phyloP scores from a whole-genome alignment of 1,140 invertebrate species.

The Penaeus japonicus region DNA sequence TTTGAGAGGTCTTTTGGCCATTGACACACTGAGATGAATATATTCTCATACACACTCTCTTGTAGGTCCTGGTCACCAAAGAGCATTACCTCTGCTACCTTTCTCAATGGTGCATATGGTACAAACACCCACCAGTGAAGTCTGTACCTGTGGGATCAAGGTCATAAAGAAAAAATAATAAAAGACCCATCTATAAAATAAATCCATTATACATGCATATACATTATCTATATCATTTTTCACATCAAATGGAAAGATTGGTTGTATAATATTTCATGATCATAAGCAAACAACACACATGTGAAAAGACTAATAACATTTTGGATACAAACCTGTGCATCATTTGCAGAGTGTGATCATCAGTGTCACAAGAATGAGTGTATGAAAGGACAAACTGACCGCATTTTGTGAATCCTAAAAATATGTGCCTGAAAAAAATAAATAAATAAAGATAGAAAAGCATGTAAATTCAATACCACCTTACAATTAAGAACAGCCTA shows the following conservation, averaged over 20 bases:
- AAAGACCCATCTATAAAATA: neutral
- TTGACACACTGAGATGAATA: slow-evolving; percentile 73
- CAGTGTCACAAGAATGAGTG: slow-evolving; percentile 71
- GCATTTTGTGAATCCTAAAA: slow-evolving; percentile 92
- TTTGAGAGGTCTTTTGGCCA: slow-evolving; percentile 74
- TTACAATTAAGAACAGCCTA: neutral
- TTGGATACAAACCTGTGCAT: slow-evolving; percentile 48
- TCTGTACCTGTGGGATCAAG: slow-evolving; percentile 68
- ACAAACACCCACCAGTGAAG: slow-evolving; percentile 78
- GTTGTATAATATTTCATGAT: neutral
- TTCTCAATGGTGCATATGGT: slow-evolving; percentile 70
- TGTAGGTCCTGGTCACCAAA: slow-evolving; percentile 74
- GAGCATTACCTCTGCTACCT: slow-evolving; percentile 74
- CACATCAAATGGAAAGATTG: too few relatives aligned
- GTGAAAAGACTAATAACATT: neutral
- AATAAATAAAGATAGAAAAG: too few relatives aligned
- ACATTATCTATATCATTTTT: too few relatives aligned
- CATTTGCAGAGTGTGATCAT: slow-evolving; percentile 65
- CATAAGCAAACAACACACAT: neutral
- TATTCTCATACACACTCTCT: slow-evolving; percentile 66
- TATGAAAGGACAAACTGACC: slow-evolving; percentile 92
- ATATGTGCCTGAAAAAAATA: slow-evolving; percentile 76
- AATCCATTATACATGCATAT: too few relatives aligned
- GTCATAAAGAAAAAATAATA: neutral
- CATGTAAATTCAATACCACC: neutral